These are phyloP conservation scores for Trachops cirrhosus DNA, from an alignment of 2,797 vertebrate genomes.

Conservation along the genomic window DNA sequence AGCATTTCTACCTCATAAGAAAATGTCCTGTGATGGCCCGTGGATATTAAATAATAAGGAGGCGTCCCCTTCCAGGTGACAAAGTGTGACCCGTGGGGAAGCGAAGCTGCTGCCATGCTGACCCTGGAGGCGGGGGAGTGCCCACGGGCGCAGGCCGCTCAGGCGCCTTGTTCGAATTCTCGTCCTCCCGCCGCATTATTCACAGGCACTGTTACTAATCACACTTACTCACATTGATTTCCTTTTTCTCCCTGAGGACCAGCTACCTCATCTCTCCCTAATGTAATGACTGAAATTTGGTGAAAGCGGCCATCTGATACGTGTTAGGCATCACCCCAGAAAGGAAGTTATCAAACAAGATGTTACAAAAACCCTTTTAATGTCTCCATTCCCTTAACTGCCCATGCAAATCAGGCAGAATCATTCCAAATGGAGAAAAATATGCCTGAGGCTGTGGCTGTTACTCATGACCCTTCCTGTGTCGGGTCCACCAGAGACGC, in stretches of 20 bases:
- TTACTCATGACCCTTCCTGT: not conserved
- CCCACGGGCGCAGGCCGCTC: constrained; percentile 40
- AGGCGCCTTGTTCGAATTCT: constrained; percentile 26
- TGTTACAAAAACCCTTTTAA: constrained; percentile 11
- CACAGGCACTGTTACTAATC: constrained; percentile 76
- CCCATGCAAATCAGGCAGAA: constrained; percentile 63
- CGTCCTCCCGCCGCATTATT: constrained; percentile 49
- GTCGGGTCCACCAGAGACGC: not conserved
- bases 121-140: constrained; percentile 50
- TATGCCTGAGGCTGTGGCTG: not conserved
- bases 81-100: constrained; percentile 29
- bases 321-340: constrained; percentile 70
- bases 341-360: constrained; percentile 76
- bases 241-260: constrained; percentile 72
- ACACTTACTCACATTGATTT: constrained; percentile 77
- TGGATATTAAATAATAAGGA: constrained; percentile 59
- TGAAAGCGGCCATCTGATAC: constrained; percentile 63
- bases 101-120: constrained; percentile 59
- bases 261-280: constrained; percentile 75
- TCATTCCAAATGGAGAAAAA: constrained; percentile 54
- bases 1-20: not conserved
- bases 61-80: constrained; percentile 35
- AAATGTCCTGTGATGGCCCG: not conserved
- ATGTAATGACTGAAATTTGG: constrained; percentile 79
- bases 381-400: constrained; percentile 37